Base-by-base conservation (phyloP, 2,797 vertebrate species). In the Eospalax fontanierii region DNA sequence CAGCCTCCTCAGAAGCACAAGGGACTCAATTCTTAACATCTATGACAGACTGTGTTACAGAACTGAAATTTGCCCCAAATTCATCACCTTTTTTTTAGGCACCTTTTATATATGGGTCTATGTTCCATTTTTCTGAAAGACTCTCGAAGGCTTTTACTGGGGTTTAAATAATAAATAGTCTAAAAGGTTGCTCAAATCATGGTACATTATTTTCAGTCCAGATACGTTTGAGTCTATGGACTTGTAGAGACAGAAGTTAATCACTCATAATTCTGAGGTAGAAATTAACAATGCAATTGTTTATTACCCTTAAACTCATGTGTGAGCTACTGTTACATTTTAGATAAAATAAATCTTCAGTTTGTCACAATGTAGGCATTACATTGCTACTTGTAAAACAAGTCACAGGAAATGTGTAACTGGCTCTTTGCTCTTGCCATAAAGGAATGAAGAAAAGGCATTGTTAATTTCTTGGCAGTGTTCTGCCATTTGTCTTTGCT, bases 201-300 rank as follows among this genome's bases (percentile, higher is more conserved):
- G 95, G 50, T 26, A 96, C 76, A 91, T 18, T 96, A 46, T 86
- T 89, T 97, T 95, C 91, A 93, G n/a, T 95, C 96, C 92, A 38
- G 93, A 57, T 59, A 63, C 65, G 70, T 96, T 70, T 91, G 93
- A 82, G 91, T 61, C 93, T 81, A 63, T 88, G 95, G 78, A 80
- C 85, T 97, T 97, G 57, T 78, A 86, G 89, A 97, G 68, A 73
- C 59, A 93, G 1, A 89, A 91, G 93, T 66, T 94, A 97, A 95
- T 94, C 95, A 96, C 70, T 95, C 87, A 95, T 2, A 61, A 95
- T 96, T 98, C 96, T 93, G 28, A 94, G 78, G 95, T 92, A 80
- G 96, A 96, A 97, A 96, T 93, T 92, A 98, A 97, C 96, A 74
- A 92, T 92, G 85, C 96, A 89, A 94, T 84, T 94, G 83, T 92